These are phyloP conservation scores for Drosophila watanabei DNA, from an alignment of 1,140 invertebrate genomes.

Conservation along the genomic window DNA sequence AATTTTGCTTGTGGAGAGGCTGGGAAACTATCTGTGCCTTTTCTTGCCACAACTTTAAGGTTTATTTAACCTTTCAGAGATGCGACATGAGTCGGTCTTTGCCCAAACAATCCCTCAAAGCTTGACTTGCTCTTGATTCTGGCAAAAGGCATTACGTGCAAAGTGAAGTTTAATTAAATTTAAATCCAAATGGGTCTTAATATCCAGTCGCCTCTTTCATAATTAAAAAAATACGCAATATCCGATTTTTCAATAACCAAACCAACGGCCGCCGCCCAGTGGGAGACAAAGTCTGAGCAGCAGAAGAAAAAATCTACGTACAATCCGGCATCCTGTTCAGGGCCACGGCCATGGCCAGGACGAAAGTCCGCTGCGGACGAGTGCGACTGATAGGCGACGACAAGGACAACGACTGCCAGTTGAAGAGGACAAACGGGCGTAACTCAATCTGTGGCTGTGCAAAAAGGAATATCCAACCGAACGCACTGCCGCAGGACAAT, in stretches of 20 bases:
- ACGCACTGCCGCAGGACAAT: conserved; percentile 56
- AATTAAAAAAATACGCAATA: conserved; percentile 78
- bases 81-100: conserved; percentile 11
- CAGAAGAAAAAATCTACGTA: conserved; percentile 2
- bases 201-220: conserved; percentile 49
- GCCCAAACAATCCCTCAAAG: conserved; percentile 5
- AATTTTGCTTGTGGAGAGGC: conserved; percentile 2
- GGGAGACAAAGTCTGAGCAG: conserved; percentile 2
- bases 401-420: conserved; percentile 41
- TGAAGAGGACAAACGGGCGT: conserved; percentile 61
- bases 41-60: conserved; percentile 20
- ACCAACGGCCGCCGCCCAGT: conserved; percentile 5
- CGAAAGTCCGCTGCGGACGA: conserved; percentile 34
- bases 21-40: not conserved
- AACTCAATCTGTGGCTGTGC: conserved; percentile 71
- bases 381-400: conserved; percentile 58
- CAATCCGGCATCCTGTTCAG: conserved; percentile 26
- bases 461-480: conserved; percentile 61
- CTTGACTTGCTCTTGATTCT: not conserved
- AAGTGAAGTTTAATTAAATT: conserved; percentile 63
- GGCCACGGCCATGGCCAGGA: conserved; percentile 41
- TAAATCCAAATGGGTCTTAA: conserved; percentile 64
- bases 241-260: conserved; percentile 74
- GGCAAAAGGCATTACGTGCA: not conserved
- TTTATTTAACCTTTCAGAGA: conserved; percentile 17